A percentile compares a stretch with the other conserved stretches of the same genome.
Conservation (phyloP, 1,140 invertebrate genomes). For the Drosophila obscura region DNA sequence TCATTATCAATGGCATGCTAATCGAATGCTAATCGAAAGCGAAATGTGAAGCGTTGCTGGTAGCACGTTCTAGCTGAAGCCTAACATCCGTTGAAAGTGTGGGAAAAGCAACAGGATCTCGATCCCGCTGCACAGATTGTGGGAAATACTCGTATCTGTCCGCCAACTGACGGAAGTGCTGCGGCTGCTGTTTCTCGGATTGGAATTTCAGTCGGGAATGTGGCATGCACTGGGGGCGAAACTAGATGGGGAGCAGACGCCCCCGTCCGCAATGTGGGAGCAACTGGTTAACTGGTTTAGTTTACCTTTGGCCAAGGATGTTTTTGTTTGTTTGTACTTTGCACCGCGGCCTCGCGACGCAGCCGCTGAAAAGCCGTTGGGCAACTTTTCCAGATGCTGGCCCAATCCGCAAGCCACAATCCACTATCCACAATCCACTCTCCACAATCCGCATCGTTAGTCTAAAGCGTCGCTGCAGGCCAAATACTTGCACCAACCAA, state of each 20-base stretch:
- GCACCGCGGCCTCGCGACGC: constrained; percentile 19
- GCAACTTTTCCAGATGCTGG: constrained; percentile 60
- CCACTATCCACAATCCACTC: too few relatives aligned
- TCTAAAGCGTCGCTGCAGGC: constrained; percentile 25
- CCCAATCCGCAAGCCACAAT: too few relatives aligned
- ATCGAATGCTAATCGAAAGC: constrained; percentile 50
- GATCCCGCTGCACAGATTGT: neutral
- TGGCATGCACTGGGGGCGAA: neutral
- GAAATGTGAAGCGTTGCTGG: constrained; percentile 18
- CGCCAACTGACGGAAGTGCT: constrained; percentile 32
- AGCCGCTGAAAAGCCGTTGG: constrained; percentile 62
- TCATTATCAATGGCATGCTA: constrained; percentile 44
- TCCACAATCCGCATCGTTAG: constrained; percentile 7
- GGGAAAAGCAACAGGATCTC: constrained; percentile 24
- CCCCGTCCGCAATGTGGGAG: constrained; percentile 39
- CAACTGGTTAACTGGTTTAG: constrained; percentile 76
- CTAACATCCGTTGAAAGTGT: constrained; percentile 1
- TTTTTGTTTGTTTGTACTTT: constrained; percentile 57
- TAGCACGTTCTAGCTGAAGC: constrained; percentile 24
- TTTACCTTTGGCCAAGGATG: constrained; percentile 80
- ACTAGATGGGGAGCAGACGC: constrained; percentile 42
- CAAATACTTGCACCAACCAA: too few relatives aligned
- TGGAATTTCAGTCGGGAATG: constrained; percentile 37
- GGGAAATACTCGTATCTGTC: constrained; percentile 12
- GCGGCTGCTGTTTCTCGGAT: constrained; percentile 29